A percentile compares a stretch with the other conserved stretches of the same genome.
phyloP scores from a whole-genome alignment of 1,140 invertebrate species.

The Brachystomella parvula region DNA sequence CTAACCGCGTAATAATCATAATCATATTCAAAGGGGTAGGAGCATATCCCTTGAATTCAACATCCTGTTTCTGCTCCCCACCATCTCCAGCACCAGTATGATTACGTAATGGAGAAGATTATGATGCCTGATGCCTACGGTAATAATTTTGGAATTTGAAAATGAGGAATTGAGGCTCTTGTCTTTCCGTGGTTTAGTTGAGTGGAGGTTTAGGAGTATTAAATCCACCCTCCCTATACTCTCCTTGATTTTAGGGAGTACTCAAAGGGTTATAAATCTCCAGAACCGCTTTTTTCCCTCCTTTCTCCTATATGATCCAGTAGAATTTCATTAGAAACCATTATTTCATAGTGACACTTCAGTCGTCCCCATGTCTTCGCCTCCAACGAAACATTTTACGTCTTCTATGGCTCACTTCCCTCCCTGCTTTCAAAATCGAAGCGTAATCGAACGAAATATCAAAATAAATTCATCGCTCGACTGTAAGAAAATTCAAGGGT shows the following conservation, averaged over 20 bases:
- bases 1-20: too few species aligned
- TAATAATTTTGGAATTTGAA: neutral
- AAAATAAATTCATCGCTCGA: too few species aligned
- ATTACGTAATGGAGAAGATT: neutral
- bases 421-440: neutral
- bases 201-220: slow-evolving; percentile 12
- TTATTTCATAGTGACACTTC: slow-evolving; percentile 32
- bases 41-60: too few species aligned
- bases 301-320: slow-evolving; percentile 26
- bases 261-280: slow-evolving; percentile 29
- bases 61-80: too few species aligned
- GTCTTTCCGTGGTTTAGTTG: slow-evolving; percentile 2
- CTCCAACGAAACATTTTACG: neutral
- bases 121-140: neutral
- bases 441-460: too few species aligned
- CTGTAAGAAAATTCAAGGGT: too few species aligned
- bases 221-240: slow-evolving; percentile 12
- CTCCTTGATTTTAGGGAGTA: slow-evolving; percentile 10
- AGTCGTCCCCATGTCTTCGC: neutral
- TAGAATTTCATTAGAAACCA: slow-evolving; percentile 36
- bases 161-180: slow-evolving; percentile 10
- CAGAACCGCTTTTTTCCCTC: neutral
- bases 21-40: too few species aligned
- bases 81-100: neutral
- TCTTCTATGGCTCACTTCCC: neutral